phyloP scores from a whole-genome alignment of 2,888 invertebrate genomes.

The Papilio elwesi region DNA sequence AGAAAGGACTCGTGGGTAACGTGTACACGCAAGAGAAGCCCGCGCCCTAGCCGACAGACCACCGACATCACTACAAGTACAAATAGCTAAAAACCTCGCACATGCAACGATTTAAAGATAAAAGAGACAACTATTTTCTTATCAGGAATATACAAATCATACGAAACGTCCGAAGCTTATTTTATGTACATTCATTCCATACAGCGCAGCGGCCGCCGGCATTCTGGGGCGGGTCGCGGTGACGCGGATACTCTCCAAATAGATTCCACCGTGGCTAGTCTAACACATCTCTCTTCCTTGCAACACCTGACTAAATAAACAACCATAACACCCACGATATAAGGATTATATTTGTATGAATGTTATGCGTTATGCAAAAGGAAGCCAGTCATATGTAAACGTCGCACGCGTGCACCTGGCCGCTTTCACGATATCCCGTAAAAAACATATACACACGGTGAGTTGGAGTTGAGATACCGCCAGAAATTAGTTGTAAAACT shows the following conservation, averaged over 20 bases:
- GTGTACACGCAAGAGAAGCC: conserved; percentile 81
- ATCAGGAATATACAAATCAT: conserved; percentile 45
- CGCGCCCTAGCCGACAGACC: conserved; percentile 55
- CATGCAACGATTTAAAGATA: conserved; percentile 49
- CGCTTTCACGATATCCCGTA: conserved; percentile 24
- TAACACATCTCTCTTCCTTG: conserved; percentile 43
- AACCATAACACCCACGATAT: conserved; percentile 51
- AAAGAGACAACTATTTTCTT: conserved; percentile 47
- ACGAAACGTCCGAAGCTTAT: conserved; percentile 27
- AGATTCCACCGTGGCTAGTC: conserved; percentile 65
- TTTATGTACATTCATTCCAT: conserved; percentile 32
- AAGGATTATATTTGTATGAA: conserved; percentile 49
- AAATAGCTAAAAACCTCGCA: conserved; percentile 70
- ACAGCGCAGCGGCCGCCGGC: conserved; percentile 42
- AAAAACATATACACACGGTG: conserved; percentile 8
- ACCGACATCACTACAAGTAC: conserved; percentile 61
- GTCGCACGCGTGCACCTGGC: conserved; percentile 48
- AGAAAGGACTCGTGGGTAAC: conserved; percentile 71
- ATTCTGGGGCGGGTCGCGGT: conserved; percentile 54
- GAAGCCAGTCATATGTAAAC: conserved; percentile 63
- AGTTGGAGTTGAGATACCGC: conserved; percentile 25
- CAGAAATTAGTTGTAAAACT: no score
- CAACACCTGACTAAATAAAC: conserved; percentile 48
- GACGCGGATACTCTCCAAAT: conserved; percentile 69
- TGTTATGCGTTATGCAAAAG: conserved; percentile 52